Base-by-base conservation (phyloP, 1,140 invertebrate species). In the Drosophila repletoides region DNA sequence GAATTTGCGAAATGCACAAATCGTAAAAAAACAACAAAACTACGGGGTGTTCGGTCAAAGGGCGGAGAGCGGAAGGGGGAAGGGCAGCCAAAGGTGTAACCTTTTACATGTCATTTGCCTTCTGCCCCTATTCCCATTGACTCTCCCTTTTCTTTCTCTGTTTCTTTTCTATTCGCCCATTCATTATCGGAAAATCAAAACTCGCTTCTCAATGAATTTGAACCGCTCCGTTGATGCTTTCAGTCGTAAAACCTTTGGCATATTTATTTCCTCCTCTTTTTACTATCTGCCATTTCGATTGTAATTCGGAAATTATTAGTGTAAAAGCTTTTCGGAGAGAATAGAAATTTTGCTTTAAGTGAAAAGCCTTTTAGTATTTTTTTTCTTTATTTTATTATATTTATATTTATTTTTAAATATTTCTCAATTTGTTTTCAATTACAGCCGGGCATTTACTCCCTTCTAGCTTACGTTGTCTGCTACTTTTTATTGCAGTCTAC, bases 131-230 rank as follows among this genome's bases (percentile, higher is more conserved):
- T n/a, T 7, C 51, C 5, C 34, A 7, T 26, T n/a, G 7, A 4
- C 34, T 17, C 36, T 7, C 7, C 22, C 15, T 34, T 36, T 17
- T 10, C 26, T 28, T 15, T 4, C 10, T 15, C 1, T n/a, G n/a
- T n/a, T n/a, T 7, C 24, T 53, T 41, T 40, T 40, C 14, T 36
- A 14, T 29, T 14, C 58, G n/a, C 22, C 55, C 31, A 17, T 28
- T 59, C 75, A 80, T 80, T 86, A 86, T 86, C 80, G 56, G 75
- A 56, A 86, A 86, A 86, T 86, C 80, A 80, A 86, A 83, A 86
- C 87, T 72, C 58, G 80, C 80, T 87, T 76, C 55, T 76, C 75
- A 73, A 86, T 86, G 80, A 86, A 86, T 86, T 86, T 76, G 72
- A 86, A 87, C 67, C 59, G 80, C 71, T 45, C 36, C 41, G 46